These are phyloP conservation scores for Sinocyclocheilus rhinocerous DNA, from an alignment of 2,113 vertebrate genomes.

Conservation along the genomic window DNA sequence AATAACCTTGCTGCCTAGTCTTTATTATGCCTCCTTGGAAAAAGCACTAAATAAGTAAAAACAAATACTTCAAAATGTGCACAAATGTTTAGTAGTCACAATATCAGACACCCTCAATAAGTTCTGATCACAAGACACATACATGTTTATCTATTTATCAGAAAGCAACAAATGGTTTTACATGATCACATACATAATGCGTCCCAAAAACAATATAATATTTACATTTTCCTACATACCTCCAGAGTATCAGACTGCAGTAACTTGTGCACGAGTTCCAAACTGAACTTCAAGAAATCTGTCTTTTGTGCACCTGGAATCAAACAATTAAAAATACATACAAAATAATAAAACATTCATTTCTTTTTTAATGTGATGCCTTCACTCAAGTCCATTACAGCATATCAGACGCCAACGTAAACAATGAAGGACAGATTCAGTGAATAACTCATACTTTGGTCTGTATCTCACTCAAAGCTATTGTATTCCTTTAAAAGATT, in stretches of 20 bases:
- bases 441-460: neutral
- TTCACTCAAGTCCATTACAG: neutral
- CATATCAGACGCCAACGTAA: neutral
- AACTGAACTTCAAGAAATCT: conserved; percentile 86
- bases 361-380: no score
- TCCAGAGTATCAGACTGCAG: conserved; percentile 78
- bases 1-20: no score
- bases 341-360: neutral
- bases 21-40: neutral
- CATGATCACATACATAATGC: no score
- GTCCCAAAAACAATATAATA: neutral
- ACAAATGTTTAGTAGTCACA: neutral
- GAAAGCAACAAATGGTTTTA: neutral
- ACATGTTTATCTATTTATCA: neutral
- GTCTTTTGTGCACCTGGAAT: conserved; percentile 85
- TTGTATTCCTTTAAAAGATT: neutral
- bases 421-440: neutral
- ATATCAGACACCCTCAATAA: neutral
- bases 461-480: neutral
- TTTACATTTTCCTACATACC: conserved; percentile 67
- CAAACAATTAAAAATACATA: neutral
- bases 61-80: neutral
- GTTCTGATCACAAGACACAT: neutral
- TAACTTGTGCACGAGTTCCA: conserved; percentile 85
- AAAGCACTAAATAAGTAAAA: neutral